Conservation (phyloP, 2,888 invertebrate species). For the Yponomeuta cagnagella region DNA sequence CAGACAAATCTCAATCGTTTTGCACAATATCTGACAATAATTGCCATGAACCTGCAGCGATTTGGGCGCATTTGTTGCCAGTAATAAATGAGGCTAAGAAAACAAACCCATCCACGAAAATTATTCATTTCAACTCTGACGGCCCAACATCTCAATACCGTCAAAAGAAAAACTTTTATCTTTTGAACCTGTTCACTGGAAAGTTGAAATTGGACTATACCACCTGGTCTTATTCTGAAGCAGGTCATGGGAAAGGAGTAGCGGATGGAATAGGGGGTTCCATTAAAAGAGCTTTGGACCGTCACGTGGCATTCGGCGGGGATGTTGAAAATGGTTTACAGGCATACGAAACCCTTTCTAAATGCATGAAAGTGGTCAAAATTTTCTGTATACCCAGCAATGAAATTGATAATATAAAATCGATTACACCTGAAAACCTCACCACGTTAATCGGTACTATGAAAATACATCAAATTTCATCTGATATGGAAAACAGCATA, state of each 20-base stretch:
- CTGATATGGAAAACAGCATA: too few species aligned
- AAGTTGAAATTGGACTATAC: constrained; percentile 15
- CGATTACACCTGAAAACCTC: neutral
- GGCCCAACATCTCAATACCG: constrained; percentile 22
- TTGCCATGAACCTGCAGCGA: constrained; percentile 13
- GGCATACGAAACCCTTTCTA: constrained; percentile 18
- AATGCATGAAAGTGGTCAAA: constrained; percentile 19
- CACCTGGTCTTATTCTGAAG: constrained; percentile 24
- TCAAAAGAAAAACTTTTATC: constrained; percentile 24
- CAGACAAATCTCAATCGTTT: constrained; percentile 20
- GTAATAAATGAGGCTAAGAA: too few species aligned
- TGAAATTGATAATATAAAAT: neutral
- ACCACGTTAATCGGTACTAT: too few species aligned
- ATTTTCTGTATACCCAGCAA: neutral
- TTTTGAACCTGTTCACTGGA: constrained; percentile 18
- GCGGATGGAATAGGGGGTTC: constrained; percentile 24
- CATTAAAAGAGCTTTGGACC: constrained; percentile 7
- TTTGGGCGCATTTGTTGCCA: constrained; percentile 14
- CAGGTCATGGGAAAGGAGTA: constrained; percentile 21
- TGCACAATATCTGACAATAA: constrained; percentile 16
- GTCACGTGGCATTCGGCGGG: constrained; percentile 19
- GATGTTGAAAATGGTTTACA: constrained; percentile 21
- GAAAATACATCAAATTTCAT: too few species aligned
- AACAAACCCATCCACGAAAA: constrained; percentile 4
- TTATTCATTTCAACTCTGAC: constrained; percentile 22